These are phyloP conservation scores for Pterocles gutturalis DNA, from an alignment of 2,113 vertebrate genomes.

Conservation along the genomic window DNA sequence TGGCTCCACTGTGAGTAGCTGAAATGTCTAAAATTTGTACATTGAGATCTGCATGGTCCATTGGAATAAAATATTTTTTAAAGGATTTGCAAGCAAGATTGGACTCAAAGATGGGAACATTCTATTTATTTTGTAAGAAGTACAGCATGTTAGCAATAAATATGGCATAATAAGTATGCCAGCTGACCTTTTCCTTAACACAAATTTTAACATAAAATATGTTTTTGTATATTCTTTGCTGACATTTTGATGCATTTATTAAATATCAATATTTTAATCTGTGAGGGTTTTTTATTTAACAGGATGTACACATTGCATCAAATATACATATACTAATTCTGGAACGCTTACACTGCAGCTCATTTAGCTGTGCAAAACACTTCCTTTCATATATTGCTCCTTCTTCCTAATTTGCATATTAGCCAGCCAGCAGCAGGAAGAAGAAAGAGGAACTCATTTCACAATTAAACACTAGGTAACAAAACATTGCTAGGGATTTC, in stretches of 20 bases:
- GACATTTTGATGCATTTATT: not conserved
- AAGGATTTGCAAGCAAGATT: not conserved
- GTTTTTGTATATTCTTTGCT: not conserved
- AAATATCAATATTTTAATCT: conserved; percentile 34
- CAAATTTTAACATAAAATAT: conserved; percentile 12
- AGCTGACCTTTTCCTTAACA: conserved; percentile 16
- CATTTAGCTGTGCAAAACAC: not conserved
- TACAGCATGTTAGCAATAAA: not conserved
- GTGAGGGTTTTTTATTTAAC: not conserved
- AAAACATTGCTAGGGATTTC: not conserved
- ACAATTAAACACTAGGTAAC: not conserved
- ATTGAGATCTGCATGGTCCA: not conserved
- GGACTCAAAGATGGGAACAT: not conserved
- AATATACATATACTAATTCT: not conserved
- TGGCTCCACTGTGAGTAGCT: not conserved
- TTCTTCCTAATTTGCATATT: not conserved
- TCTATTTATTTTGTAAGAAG: conserved; percentile 10
- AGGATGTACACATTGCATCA: not conserved
- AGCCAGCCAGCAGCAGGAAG: not conserved
- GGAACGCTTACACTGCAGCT: not conserved
- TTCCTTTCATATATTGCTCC: not conserved
- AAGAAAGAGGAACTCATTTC: not conserved
- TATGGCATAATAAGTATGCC: not conserved
- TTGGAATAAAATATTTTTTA: not conserved
- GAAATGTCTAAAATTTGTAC: not conserved